These are phyloP conservation scores for Nemotelus pantherinus DNA, from an alignment of 2,888 invertebrate species.

Conservation along the genomic window DNA sequence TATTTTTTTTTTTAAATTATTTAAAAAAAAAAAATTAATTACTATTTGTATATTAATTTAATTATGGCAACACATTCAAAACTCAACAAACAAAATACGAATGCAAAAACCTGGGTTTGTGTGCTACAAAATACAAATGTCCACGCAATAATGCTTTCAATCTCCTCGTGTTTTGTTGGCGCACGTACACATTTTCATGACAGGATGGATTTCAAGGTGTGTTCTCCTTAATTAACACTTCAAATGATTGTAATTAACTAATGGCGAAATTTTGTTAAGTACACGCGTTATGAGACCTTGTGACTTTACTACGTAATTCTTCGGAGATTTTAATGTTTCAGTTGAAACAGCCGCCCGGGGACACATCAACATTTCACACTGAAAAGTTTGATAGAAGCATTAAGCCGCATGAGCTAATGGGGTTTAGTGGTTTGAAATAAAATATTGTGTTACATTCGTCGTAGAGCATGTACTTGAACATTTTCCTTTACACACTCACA, in stretches of 20 bases:
- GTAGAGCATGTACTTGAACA: no score
- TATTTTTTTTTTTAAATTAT: no score
- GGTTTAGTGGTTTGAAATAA: slow-evolving; percentile 36
- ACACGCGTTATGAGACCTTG: slow-evolving; percentile 49
- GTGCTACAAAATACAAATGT: background rate
- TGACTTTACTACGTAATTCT: slow-evolving; percentile 36
- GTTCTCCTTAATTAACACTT: slow-evolving; percentile 50
- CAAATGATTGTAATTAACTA: slow-evolving; percentile 52
- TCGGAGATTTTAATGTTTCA: slow-evolving; percentile 42
- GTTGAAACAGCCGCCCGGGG: slow-evolving; percentile 41
- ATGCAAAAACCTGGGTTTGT: no score
- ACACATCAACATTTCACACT: slow-evolving; percentile 42
- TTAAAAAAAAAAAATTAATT: no score
- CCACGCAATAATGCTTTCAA: slow-evolving; percentile 35
- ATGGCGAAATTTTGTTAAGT: slow-evolving; percentile 52
- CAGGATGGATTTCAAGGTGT: slow-evolving; percentile 47
- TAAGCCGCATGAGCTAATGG: slow-evolving; percentile 37
- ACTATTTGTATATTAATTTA: no score
- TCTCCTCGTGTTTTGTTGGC: slow-evolving; percentile 11
- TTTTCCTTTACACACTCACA: no score
- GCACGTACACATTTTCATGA: slow-evolving; percentile 21
- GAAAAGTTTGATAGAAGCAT: slow-evolving; percentile 36
- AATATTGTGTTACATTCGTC: background rate
- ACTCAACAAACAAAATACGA: no score
- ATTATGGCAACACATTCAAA: no score